Evolutionary conservation across 2,888 invertebrate genomes (phyloP), one percentile per base, ranked within the genome.

Genomic region (Polyploca ridens): DNA sequence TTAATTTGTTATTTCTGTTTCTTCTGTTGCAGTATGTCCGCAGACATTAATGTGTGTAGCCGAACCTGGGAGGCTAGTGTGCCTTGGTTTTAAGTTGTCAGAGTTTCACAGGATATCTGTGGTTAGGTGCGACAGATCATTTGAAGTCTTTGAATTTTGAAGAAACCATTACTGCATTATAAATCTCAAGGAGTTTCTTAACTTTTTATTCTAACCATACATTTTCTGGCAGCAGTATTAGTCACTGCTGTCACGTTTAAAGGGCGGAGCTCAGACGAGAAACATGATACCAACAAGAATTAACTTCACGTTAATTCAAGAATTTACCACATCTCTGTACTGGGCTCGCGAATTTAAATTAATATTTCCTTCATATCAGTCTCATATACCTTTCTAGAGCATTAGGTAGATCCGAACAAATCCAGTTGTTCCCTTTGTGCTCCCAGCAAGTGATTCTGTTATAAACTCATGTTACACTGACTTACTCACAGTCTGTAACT

Each of bases 401-500:
- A 78, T 78, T 78, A 73, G 27, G 27, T 27, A 27, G 69, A 86
- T 71, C 85, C 76, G 79, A 83, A 76, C 69, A 63, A 64, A 85
- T 72, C 86, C 82, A 77, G 84, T 82, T 84, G 67, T 33, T 65
- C 75, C 79, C 78, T 85, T 84, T 82, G 81, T 83, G 61, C 61
- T 61, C 61, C 60, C 44, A 81, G 81, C 76, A 68, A 67, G 65
- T 72, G 75, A 63, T 75, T 76, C 77, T 70, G 80, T 86, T 89
- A 89, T 86, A 90, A 83, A 82, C 77, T 79, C 78, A 74, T 69
- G 76, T 75, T 71, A 75, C 74, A 69, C 69, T 70, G 69, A 62
- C 66, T 60, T 64, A 58, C 69, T 65, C 66, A 75, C 87, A 90
- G 86, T 89, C 74, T 70, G 69, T 64, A 35, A 72, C 72, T 65